These are phyloP conservation scores for Mya arenaria DNA, from an alignment of 1,140 invertebrate genomes.

Conservation along the genomic window DNA sequence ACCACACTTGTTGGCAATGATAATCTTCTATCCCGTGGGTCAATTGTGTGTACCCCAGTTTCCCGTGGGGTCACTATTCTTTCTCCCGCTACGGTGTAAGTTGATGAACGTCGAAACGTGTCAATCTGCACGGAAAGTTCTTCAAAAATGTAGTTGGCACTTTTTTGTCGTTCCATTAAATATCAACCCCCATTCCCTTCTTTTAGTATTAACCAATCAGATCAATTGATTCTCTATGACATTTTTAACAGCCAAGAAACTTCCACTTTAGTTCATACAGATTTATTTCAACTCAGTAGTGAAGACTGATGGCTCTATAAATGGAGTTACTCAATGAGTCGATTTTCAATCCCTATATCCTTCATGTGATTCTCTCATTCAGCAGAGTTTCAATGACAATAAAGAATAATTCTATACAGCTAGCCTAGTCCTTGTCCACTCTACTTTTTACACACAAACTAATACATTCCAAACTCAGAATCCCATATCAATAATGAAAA, in stretches of 20 bases:
- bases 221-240: neutral
- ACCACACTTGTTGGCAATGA: conserved; percentile 1
- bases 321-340: neutral
- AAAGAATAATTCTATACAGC: too few species aligned
- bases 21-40: neutral
- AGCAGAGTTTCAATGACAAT: too few species aligned
- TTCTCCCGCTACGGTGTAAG: conserved; percentile 10
- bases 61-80: conserved; percentile 8
- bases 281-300: neutral
- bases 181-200: too few species aligned
- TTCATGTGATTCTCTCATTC: too few species aligned
- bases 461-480: too few species aligned
- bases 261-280: neutral
- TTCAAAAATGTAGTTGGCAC: conserved; percentile 17
- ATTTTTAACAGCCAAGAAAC: neutral
- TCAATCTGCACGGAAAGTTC: conserved; percentile 17
- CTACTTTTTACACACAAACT: too few species aligned
- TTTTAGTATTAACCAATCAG: neutral
- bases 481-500: too few species aligned
- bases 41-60: conserved; percentile 12
- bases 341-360: too few species aligned
- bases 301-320: neutral
- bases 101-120: neutral
- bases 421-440: too few species aligned
- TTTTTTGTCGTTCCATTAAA: neutral